Evolutionary conservation across 1,140 invertebrate species (phyloP).

Genomic region (Rhynchophorus ferrugineus): DNA sequence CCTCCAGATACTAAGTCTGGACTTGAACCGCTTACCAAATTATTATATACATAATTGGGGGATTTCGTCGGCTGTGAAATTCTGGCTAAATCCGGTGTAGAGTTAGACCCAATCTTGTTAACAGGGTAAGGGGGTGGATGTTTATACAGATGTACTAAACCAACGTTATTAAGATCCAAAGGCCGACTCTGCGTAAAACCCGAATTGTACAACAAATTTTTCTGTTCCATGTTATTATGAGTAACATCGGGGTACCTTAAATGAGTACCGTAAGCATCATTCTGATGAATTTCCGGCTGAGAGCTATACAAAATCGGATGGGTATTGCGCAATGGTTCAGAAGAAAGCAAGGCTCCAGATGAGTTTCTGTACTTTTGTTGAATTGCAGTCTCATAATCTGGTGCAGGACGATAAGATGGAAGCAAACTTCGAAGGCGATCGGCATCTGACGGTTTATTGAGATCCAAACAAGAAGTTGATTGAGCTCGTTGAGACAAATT

Average conservation of each 20-base stretch:
- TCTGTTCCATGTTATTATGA: slow-evolving; percentile 44
- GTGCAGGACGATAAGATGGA: slow-evolving; percentile 83
- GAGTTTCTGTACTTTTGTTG: slow-evolving; percentile 65
- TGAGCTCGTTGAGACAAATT: slow-evolving; percentile 49
- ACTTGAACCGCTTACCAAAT: slow-evolving; percentile 63
- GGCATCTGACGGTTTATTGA: slow-evolving; percentile 49
- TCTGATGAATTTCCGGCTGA: slow-evolving; percentile 56
- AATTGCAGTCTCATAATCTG: slow-evolving; percentile 90
- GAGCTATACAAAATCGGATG: slow-evolving; percentile 49
- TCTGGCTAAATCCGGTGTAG: slow-evolving; percentile 65
- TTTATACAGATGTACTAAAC: slow-evolving; percentile 66
- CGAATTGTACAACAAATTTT: slow-evolving; percentile 28
- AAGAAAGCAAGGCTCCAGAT: slow-evolving; percentile 36
- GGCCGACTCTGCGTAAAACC: slow-evolving; percentile 34
- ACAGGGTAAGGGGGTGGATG: slow-evolving; percentile 73
- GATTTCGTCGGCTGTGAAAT: slow-evolving; percentile 46
- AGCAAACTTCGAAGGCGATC: slow-evolving; percentile 59
- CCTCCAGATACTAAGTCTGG: slow-evolving; percentile 66
- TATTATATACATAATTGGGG: slow-evolving; percentile 31
- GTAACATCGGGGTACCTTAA: slow-evolving; percentile 55
- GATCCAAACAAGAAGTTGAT: slow-evolving; percentile 62
- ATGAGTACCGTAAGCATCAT: slow-evolving; percentile 32
- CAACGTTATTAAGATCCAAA: slow-evolving; percentile 44
- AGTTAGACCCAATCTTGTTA: slow-evolving; percentile 54
- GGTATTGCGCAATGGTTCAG: slow-evolving; percentile 33